These are phyloP conservation scores for Drosophila tristis DNA, from an alignment of 1,140 invertebrate species.

Conservation along the genomic window DNA sequence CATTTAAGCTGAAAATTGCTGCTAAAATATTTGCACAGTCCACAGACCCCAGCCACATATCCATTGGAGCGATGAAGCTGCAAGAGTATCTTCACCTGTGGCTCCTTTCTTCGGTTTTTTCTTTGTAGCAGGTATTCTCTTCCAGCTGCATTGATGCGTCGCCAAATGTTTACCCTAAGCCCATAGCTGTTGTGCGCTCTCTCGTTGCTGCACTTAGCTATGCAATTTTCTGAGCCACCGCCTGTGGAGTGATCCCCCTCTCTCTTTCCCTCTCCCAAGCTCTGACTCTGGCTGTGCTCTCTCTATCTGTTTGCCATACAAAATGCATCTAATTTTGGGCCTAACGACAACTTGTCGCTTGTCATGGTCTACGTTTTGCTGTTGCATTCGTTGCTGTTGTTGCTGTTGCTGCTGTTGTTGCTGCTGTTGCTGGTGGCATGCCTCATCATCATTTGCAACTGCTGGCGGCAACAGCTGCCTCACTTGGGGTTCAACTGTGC, in stretches of 20 bases:
- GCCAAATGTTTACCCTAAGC: slow-evolving; percentile 65
- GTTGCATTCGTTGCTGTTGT: slow-evolving; percentile 17
- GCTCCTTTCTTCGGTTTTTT: too few relatives aligned
- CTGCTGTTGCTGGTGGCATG: slow-evolving; percentile 28
- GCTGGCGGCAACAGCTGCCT: slow-evolving; percentile 64
- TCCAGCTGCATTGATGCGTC: slow-evolving; percentile 73
- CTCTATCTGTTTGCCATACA: slow-evolving; percentile 57
- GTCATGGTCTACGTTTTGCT: slow-evolving; percentile 51
- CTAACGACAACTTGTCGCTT: slow-evolving; percentile 80
- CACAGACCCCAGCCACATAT: slow-evolving; percentile 20
- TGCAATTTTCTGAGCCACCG: too few relatives aligned
- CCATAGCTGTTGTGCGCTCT: slow-evolving; percentile 40
- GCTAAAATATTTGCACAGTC: slow-evolving; percentile 74
- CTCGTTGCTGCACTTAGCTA: too few relatives aligned
- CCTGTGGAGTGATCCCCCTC: not conserved
- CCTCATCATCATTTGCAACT: slow-evolving; percentile 79
- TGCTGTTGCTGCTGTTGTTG: slow-evolving; percentile 26
- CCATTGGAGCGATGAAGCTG: too few relatives aligned
- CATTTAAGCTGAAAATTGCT: slow-evolving; percentile 81
- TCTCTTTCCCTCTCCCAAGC: slow-evolving; percentile 2
- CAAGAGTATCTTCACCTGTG: too few relatives aligned
- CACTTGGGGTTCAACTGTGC: slow-evolving; percentile 58
- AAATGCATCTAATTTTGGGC: slow-evolving; percentile 81
- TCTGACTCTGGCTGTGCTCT: slow-evolving; percentile 19
- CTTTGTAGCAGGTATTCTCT: slow-evolving; percentile 39